phyloP scores from a whole-genome alignment of 1,140 invertebrate genomes.

The Atopsyche davidsoni region DNA sequence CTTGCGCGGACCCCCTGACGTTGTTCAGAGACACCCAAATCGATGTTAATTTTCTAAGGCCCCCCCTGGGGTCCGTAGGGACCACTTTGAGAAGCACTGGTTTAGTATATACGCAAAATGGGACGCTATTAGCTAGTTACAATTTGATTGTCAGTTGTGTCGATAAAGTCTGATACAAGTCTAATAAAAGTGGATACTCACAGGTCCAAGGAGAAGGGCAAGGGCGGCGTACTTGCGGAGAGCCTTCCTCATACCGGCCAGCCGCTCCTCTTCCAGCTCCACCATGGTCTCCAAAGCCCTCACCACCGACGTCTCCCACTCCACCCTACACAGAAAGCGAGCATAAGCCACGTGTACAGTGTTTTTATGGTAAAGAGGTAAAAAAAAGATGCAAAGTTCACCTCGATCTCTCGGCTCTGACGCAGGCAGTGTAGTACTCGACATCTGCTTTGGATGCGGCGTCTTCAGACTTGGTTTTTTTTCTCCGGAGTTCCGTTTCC shows the following conservation, averaged over 20 bases:
- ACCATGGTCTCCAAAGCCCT: constrained; percentile 74
- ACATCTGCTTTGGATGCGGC: constrained; percentile 84
- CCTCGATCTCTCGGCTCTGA: constrained; percentile 81
- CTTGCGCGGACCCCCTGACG: no score
- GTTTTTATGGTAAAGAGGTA: not conserved
- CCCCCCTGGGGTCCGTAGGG: no score
- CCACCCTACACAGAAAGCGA: constrained; percentile 53
- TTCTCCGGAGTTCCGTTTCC: constrained; percentile 70
- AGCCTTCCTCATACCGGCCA: constrained; percentile 65
- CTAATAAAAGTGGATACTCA: constrained; percentile 9
- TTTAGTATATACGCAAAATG: no score
- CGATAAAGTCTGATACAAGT: not conserved
- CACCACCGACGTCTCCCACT: constrained; percentile 85
- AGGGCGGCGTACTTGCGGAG: constrained; percentile 18
- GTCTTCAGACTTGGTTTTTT: constrained; percentile 85
- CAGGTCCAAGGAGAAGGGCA: constrained; percentile 19
- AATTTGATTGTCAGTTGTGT: no score
- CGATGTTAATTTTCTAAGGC: no score
- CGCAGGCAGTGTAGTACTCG: constrained; percentile 87
- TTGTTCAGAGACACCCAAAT: no score
- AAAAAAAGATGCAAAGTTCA: constrained; percentile 32
- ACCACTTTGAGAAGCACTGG: no score
- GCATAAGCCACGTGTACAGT: not conserved
- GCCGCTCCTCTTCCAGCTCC: constrained; percentile 81
- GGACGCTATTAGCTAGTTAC: no score